Base-by-base conservation (phyloP, 2,888 invertebrate genomes). In the Noctua pronuba region DNA sequence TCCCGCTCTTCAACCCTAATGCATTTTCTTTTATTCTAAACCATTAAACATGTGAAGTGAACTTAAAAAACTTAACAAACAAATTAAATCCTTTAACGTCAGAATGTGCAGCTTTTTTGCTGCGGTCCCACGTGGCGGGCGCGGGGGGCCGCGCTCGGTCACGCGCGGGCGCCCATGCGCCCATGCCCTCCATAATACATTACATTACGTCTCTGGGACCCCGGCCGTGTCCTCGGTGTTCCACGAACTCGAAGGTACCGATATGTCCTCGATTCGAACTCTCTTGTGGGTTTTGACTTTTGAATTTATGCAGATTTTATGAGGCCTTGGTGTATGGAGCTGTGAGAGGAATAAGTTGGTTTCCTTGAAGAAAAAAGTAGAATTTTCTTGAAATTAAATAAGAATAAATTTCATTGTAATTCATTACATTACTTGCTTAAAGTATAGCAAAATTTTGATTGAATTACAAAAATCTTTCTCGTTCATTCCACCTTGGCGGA, bases 161-260 rank as follows among this genome's bases (percentile, higher is more conserved):
- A 82, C 85, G 89, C 82, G 82, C 86, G 81, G 52, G 68, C 79
- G 68, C 81, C 77, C 76, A n/a, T 73, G 84, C 77, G 72, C 81
- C 79, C 76, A 24, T 75, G 84, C 78, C 81, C 80, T 85, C 81
- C 84, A 75, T 82, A 82, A 83, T 82, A 86, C 88, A 88, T 90
- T 72, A 84, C 72, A 16, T 81, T 84, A 72, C 80, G 28, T 84
- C 71, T 71, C 46, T 64, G 67, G 65, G 66, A 18, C 46, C 46
- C 78, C 52, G 28, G 38, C 49, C 66, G 44, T 38, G 71, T 79
- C 84, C 70, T 35, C 72, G 66, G 60, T 67, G 41, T 87, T 87
- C 88, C 69, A 67, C 78, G 86, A 89, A 88, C 77, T 79, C 67
- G 66, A 58, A 66, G 65, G 80, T 64, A 82, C 71, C 81, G 85